Conservation (phyloP, 2,888 invertebrate species). For the Taphrorychus bicolor region DNA sequence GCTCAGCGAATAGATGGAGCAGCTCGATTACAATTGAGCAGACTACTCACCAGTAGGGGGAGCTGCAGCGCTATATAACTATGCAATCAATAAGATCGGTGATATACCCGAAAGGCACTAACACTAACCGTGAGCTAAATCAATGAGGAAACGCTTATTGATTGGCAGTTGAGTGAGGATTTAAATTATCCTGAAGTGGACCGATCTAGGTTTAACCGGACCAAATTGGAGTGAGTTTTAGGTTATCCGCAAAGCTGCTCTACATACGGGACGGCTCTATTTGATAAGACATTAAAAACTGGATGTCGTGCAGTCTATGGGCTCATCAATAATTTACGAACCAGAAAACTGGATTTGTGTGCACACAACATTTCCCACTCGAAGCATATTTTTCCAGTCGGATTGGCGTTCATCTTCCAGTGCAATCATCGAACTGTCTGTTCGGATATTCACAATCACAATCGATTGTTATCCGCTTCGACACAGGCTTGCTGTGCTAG, state of each 20-base stretch:
- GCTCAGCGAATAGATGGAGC: too few relatives aligned
- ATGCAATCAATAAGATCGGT: not conserved
- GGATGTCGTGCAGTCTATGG: not conserved
- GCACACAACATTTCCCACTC: constrained; percentile 4
- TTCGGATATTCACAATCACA: constrained; percentile 19
- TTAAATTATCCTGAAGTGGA: not conserved
- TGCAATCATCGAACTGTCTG: constrained; percentile 19
- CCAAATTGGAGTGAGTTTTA: not conserved
- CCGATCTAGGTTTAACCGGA: not conserved
- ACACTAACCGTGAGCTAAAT: too few relatives aligned
- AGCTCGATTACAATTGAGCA: not conserved
- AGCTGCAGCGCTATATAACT: not conserved
- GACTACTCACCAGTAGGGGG: not conserved
- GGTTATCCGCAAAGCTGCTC: not conserved
- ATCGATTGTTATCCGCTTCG: constrained; percentile 20
- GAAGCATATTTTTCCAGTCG: not conserved
- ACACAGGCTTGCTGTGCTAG: constrained; percentile 9
- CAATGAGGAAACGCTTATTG: not conserved
- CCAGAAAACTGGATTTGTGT: not conserved
- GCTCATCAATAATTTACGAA: not conserved
- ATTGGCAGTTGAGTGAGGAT: too few relatives aligned
- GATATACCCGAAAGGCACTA: not conserved
- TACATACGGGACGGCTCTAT: not conserved
- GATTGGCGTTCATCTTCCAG: not conserved
- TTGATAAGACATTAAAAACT: not conserved